Evolutionary conservation across 2,797 vertebrate genomes (phyloP), one percentile per base, ranked within the genome.

Genomic region (Hyperoplus lanceolatus): DNA sequence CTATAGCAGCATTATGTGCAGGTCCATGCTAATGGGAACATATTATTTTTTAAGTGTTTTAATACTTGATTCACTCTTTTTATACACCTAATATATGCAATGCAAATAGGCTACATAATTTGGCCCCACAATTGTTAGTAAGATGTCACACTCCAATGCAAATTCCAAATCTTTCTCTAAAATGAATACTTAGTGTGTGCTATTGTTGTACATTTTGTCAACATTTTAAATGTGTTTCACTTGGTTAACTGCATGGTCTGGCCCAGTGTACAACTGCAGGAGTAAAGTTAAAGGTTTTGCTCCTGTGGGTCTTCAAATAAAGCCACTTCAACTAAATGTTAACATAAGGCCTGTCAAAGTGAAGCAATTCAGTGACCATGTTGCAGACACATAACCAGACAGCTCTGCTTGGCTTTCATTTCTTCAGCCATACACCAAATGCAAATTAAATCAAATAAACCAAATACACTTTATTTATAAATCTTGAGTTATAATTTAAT

Each of bases 401-500:
- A 76, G 68, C 71, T 77, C 43, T 54, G 57, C 48, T 41, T 4
- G 48, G 36, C 48, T 62, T 11, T 64, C 7, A 1, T 63, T 46
- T 2, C 39, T 12, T 39, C 43, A 75, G 54, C 64, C 72, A 77
- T 46, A 64, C 79, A 88, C 62, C 71, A 71, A 0, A 51, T 69
- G 12, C 38, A 49, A 55, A 51, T 80, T 49, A 80, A 86, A 84
- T 71, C 75, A 86, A 94, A 90, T 87, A 92, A 91, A 90, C 81
- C 87, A 92, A 92, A 89, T 87, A 90, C 90, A 83, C 81, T 93
- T 94, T 92, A 96, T 97, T 97, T 97, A 96, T 95, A 97, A 97
- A 97, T 96, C 96, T 97, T 96, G 96, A 96, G 95, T 97, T 97
- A 97, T 97, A 96, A 97, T 97, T 97, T 97, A 97, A 97, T 97